Evolutionary conservation across 1,140 invertebrate genomes (phyloP).

Genomic region (Drosophila kanapiae): DNA sequence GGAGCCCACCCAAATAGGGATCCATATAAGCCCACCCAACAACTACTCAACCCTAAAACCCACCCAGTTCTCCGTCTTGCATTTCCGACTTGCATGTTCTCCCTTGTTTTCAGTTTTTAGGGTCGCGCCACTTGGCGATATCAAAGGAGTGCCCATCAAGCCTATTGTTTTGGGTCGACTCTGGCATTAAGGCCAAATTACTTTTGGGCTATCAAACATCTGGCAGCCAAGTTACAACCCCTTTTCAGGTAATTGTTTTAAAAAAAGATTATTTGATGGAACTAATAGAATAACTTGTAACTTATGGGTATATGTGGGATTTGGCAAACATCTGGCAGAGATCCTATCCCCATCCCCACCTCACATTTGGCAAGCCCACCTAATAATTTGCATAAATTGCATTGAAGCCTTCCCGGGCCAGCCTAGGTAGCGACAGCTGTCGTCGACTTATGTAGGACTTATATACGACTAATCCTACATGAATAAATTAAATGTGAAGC

Average conservation of each 20-base stretch:
- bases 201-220: conserved; percentile 10
- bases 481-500: conserved; percentile 68
- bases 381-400: conserved; percentile 46
- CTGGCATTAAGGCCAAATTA: conserved; percentile 13
- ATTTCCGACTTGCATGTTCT: conserved; percentile 63
- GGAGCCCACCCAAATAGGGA: conserved; percentile 27
- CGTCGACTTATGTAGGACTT: conserved; percentile 38
- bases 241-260: conserved; percentile 10
- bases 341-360: conserved; percentile 7
- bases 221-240: background rate
- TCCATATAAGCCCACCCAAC: conserved; percentile 7
- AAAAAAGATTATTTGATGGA: conserved; percentile 2
- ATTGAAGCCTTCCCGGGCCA: conserved; percentile 32
- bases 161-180: conserved; percentile 6
- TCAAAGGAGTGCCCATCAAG: conserved; percentile 17
- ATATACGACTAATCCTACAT: conserved; percentile 50
- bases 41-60: conserved; percentile 4
- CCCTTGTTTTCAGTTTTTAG: conserved; percentile 36
- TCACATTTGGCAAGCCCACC: conserved; percentile 30
- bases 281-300: background rate
- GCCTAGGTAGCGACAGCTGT: conserved; percentile 58
- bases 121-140: conserved; percentile 61
- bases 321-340: conserved; percentile 18
- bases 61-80: conserved; percentile 26
- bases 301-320: conserved; percentile 9